Conservation (phyloP, 2,888 invertebrate species). For the Eristalis arbustorum region DNA sequence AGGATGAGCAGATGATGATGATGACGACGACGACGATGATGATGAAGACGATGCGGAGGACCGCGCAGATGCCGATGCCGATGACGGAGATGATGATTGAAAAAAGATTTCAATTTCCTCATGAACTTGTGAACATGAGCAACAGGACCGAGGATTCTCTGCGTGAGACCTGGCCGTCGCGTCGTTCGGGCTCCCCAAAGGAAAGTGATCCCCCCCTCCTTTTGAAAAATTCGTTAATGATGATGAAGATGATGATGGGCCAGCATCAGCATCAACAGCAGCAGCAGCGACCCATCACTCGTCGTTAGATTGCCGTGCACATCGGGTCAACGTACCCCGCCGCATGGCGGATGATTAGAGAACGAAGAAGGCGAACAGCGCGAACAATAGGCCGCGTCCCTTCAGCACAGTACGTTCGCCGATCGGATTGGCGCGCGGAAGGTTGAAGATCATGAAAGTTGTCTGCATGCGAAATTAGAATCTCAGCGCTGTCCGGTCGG, state of each 20-base stretch:
- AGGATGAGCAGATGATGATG: conserved; percentile 21
- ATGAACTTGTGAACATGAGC: conserved; percentile 63
- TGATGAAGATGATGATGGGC: conserved; percentile 61
- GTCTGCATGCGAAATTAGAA: conserved; percentile 64
- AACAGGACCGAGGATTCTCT: conserved; percentile 31
- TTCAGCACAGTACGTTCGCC: neutral
- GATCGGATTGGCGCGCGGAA: conserved; percentile 50
- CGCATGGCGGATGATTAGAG: conserved; percentile 29
- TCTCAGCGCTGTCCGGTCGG: conserved; percentile 3
- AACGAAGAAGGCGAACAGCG: conserved; percentile 6
- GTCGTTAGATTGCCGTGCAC: conserved; percentile 53
- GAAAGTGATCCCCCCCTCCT: conserved; percentile 52
- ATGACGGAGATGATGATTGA: conserved; percentile 53
- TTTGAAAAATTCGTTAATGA: conserved; percentile 58
- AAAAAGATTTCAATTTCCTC: conserved; percentile 68
- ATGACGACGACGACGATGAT: conserved; percentile 28
- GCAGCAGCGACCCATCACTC: conserved; percentile 5
- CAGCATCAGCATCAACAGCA: conserved; percentile 12
- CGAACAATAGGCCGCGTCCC: conserved; percentile 17
- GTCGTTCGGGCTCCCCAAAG: conserved; percentile 18
- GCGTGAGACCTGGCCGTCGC: neutral
- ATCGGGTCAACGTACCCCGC: conserved; percentile 56
- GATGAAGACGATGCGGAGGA: conserved; percentile 43
- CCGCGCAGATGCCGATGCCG: conserved; percentile 29
- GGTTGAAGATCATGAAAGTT: conserved; percentile 62